A percentile compares a stretch with the other conserved stretches of the same genome.
Evolutionary conservation across 2,113 vertebrate genomes (phyloP).

Genomic region (Seriola dumerili): DNA sequence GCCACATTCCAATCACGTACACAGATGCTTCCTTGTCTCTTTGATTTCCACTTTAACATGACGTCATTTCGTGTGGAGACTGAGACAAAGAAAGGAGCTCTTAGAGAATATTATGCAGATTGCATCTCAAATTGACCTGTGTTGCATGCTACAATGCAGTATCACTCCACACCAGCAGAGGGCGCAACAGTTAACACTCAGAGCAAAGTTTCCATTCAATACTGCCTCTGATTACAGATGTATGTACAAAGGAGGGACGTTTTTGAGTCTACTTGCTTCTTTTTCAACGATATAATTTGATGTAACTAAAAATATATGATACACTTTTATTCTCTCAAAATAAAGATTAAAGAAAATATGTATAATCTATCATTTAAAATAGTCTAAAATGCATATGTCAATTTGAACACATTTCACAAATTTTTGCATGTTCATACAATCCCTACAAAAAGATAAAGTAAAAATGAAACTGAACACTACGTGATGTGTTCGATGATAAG

Average conservation of each 20-base stretch:
- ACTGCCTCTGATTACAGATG: constrained; percentile 57
- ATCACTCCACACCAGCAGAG: constrained; percentile 87
- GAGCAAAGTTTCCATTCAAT: constrained; percentile 56
- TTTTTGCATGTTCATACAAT: constrained; percentile 88
- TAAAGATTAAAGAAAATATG: constrained; percentile 83
- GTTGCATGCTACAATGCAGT: constrained; percentile 85
- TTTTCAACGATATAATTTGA: constrained; percentile 61
- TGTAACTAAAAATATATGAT: constrained; percentile 86
- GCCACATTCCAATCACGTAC: constrained; percentile 45
- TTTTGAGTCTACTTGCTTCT: constrained; percentile 56
- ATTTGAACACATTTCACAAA: constrained; percentile 79
- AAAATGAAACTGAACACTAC: constrained; percentile 61
- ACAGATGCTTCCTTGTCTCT: constrained; percentile 27
- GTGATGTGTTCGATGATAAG: constrained; percentile 49
- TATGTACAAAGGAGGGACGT: constrained; percentile 58
- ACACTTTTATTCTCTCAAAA: constrained; percentile 74
- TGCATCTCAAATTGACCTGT: constrained; percentile 46
- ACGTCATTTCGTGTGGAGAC: constrained; percentile 16
- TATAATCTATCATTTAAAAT: constrained; percentile 78
- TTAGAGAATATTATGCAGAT: constrained; percentile 36
- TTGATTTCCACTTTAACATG: constrained; percentile 13
- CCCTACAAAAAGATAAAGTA: constrained; percentile 83
- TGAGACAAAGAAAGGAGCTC: constrained; percentile 81
- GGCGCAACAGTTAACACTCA: constrained; percentile 73
- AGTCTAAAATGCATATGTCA: constrained; percentile 82